phyloP scores from a whole-genome alignment of 1,140 invertebrate genomes.

The Caenorhabditis brenneri region DNA sequence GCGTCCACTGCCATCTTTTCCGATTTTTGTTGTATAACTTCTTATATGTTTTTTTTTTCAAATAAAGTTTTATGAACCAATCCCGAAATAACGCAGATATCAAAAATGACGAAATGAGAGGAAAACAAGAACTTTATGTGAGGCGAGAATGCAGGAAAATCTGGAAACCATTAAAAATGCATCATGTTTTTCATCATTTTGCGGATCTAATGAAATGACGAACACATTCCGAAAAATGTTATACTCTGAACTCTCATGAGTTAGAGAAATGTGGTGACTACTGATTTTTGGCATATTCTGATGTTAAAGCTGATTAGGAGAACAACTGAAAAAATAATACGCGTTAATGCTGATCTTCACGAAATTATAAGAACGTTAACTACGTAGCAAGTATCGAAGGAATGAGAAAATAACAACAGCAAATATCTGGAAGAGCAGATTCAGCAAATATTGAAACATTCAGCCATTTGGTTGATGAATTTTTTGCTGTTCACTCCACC shows the following conservation, averaged over 20 bases:
- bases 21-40: background rate
- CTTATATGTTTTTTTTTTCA: background rate
- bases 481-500: no score
- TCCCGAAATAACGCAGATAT: background rate
- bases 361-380: no score
- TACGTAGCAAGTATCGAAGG: no score
- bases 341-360: no score
- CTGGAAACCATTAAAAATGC: slow-evolving; percentile 7
- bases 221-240: background rate
- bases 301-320: no score
- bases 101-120: background rate
- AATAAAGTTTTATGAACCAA: background rate
- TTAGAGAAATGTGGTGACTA: background rate
- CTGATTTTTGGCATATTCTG: no score
- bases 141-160: background rate
- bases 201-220: background rate
- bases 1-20: background rate
- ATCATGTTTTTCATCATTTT: background rate
- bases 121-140: background rate
- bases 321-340: no score
- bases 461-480: no score
- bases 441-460: no score
- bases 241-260: background rate
- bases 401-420: no score
- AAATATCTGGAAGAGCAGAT: no score